Evolutionary conservation across 2,797 vertebrate species (phyloP).

Genomic region (Rhadinocentrus ornatus): DNA sequence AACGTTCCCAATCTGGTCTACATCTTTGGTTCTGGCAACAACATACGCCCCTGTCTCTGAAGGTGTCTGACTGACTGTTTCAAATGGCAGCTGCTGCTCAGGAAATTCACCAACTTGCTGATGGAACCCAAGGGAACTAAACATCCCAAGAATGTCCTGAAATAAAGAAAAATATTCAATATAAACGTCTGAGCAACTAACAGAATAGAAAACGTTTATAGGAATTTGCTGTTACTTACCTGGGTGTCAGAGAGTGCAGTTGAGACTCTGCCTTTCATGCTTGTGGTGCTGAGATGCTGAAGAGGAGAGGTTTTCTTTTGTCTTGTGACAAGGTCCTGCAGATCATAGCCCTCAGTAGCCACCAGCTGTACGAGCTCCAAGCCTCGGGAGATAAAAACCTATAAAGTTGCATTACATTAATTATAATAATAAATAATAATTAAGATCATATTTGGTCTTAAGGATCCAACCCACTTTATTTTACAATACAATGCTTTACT

Average conservation of each 20-base stretch:
- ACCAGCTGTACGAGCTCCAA: slow-evolving; percentile 48
- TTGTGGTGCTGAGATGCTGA: slow-evolving; percentile 39
- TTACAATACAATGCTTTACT: not conserved
- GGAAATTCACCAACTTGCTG: slow-evolving; percentile 17
- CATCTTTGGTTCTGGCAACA: slow-evolving; percentile 53
- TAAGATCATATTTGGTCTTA: not conserved
- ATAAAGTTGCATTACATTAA: not conserved
- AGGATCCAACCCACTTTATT: not conserved
- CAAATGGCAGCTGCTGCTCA: not conserved
- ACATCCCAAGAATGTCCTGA: slow-evolving; percentile 55
- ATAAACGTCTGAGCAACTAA: not conserved
- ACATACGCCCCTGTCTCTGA: slow-evolving; percentile 39
- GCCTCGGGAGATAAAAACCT: slow-evolving; percentile 50
- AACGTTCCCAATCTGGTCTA: slow-evolving; percentile 33
- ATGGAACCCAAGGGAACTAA: slow-evolving; percentile 36
- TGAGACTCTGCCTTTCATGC: slow-evolving; percentile 26
- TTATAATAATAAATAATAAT: too few relatives aligned
- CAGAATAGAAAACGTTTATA: not conserved
- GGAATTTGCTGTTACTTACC: slow-evolving; percentile 19
- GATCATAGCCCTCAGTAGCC: slow-evolving; percentile 24
- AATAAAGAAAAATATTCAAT: slow-evolving; percentile 4
- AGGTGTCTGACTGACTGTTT: slow-evolving; percentile 15
- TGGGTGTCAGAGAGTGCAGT: slow-evolving; percentile 35
- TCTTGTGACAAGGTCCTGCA: slow-evolving; percentile 30
- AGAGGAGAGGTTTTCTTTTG: slow-evolving; percentile 37